Percentiles rank a stretch among this genome's conserved stretches.
phyloP scores from a whole-genome alignment of 1,140 invertebrate species.

The Trypoxylus dichotomus region DNA sequence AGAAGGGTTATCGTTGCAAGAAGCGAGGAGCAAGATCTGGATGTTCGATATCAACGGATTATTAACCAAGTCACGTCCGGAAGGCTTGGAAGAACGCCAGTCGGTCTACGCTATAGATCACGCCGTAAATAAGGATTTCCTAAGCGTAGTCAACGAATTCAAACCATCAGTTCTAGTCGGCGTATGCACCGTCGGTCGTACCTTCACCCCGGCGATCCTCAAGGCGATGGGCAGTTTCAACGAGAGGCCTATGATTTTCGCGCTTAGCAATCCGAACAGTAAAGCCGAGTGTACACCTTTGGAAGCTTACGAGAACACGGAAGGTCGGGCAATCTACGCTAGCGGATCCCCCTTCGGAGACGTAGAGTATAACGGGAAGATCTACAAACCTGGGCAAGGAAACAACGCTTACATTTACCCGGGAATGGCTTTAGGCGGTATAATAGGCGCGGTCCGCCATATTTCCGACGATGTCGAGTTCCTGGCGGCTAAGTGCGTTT shows the following conservation, averaged over 20 bases:
- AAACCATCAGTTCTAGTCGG: constrained; percentile 86
- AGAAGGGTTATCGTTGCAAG: constrained; percentile 71
- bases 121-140: constrained; percentile 68
- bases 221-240: constrained; percentile 78
- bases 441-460: constrained; percentile 77
- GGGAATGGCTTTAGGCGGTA: constrained; percentile 84
- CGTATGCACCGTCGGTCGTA: constrained; percentile 77
- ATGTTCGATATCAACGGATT: constrained; percentile 73
- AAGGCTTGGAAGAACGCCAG: constrained; percentile 76
- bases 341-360: constrained; percentile 90
- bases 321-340: constrained; percentile 87
- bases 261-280: constrained; percentile 92
- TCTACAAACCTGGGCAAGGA: constrained; percentile 85
- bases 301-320: constrained; percentile 82
- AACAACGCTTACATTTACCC: constrained; percentile 98
- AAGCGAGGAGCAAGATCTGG: constrained; percentile 75
- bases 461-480: constrained; percentile 90
- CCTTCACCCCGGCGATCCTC: constrained; percentile 84
- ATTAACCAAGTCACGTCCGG: constrained; percentile 74
- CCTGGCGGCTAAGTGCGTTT: constrained; percentile 79
- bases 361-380: constrained; percentile 75
- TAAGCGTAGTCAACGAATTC: constrained; percentile 73
- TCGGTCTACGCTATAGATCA: constrained; percentile 78
- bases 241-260: constrained; percentile 85
- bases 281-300: constrained; percentile 97